Evolutionary conservation across 2,888 invertebrate genomes (phyloP).

Genomic region (Aelia acuminata): DNA sequence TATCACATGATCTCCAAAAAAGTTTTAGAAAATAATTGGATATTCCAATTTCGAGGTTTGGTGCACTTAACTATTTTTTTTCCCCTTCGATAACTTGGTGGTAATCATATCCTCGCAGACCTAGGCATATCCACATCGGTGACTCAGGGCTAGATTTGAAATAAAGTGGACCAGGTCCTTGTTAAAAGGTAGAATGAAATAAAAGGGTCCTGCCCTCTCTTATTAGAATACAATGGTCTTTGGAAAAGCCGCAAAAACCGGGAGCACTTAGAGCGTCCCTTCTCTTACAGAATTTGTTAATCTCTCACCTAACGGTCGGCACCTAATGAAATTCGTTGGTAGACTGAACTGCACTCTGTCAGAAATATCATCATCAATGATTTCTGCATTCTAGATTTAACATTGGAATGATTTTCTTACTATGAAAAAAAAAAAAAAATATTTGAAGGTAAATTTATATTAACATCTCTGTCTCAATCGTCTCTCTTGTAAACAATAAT

Average conservation of each 20-base stretch:
- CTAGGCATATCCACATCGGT: not conserved
- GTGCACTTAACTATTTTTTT: not conserved
- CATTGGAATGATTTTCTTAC: too few species aligned
- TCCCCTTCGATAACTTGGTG: not conserved
- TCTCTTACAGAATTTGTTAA: constrained; percentile 10
- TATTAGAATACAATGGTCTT: constrained; percentile 49
- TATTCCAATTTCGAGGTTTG: not conserved
- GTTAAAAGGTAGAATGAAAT: constrained; percentile 46
- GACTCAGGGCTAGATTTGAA: constrained; percentile 9
- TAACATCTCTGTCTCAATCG: not conserved
- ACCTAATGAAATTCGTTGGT: not conserved
- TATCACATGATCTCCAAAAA: not conserved
- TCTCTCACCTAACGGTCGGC: constrained; percentile 30
- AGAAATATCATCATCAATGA: not conserved
- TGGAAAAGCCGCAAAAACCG: constrained; percentile 45
- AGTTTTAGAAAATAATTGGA: not conserved
- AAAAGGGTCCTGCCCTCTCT: constrained; percentile 8
- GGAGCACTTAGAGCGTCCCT: constrained; percentile 7
- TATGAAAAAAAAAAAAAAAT: too few species aligned
- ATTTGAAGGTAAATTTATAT: not conserved
- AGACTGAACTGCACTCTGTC: not conserved
- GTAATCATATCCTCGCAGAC: not conserved
- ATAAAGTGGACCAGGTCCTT: constrained; percentile 45
- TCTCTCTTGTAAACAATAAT: not conserved
- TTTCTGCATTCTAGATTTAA: not conserved